These are phyloP conservation scores for Chascanopsetta lugubris DNA, from an alignment of 2,113 vertebrate species.

Conservation along the genomic window DNA sequence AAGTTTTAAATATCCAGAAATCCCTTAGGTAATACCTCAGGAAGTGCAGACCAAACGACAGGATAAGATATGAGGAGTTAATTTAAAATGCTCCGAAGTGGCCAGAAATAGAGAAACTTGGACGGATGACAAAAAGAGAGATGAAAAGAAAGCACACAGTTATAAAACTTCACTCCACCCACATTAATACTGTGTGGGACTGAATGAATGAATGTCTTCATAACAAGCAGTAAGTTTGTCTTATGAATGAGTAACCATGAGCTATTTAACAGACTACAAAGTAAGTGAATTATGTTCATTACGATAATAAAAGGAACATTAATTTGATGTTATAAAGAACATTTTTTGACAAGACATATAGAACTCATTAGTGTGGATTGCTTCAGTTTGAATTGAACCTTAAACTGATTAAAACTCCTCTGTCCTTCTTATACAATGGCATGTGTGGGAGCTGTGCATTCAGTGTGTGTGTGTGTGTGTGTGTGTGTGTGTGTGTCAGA, in stretches of 20 bases:
- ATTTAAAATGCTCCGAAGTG: not conserved
- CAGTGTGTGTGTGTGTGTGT: not conserved
- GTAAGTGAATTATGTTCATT: conserved; percentile 4
- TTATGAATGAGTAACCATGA: conserved; percentile 39
- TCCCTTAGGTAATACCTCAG: not conserved
- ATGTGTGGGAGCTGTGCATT: not conserved
- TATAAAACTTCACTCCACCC: not conserved
- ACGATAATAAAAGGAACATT: conserved; percentile 19
- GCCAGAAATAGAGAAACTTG: not conserved
- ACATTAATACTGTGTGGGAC: conserved; percentile 11
- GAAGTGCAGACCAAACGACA: not conserved
- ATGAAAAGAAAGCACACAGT: not conserved
- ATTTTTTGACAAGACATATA: not conserved
- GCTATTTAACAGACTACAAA: conserved; percentile 5
- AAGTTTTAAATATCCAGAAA: not conserved
- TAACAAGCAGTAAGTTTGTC: not conserved
- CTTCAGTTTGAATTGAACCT: conserved; percentile 21
- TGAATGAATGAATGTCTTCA: conserved; percentile 20
- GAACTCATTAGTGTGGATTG: conserved; percentile 10
- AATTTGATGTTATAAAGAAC: conserved; percentile 7
- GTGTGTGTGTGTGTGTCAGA: not conserved
- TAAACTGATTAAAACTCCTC: not conserved
- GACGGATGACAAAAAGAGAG: not conserved
- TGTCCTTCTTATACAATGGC: not conserved
- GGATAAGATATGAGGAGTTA: not conserved